Evolutionary conservation across 2,113 vertebrate species (phyloP).

Genomic region (Tachycineta bicolor): DNA sequence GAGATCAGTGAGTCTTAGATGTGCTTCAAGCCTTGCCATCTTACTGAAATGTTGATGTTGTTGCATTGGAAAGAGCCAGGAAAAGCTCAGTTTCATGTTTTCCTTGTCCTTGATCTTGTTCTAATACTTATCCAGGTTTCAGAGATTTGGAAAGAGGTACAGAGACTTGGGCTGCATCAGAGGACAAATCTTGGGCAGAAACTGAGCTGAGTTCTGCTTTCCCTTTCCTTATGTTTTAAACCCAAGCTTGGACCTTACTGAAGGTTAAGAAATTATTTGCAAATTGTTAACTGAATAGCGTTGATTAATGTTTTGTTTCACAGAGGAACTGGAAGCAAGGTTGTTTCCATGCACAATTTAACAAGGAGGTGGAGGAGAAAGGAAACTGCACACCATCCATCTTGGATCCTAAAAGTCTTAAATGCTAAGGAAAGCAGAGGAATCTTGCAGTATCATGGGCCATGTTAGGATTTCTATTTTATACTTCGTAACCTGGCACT

Average conservation of each 20-base stretch:
- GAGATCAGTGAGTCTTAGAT: not conserved
- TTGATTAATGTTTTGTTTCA: not conserved
- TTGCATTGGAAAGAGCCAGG: not conserved
- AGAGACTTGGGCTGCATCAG: not conserved
- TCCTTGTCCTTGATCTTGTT: not conserved
- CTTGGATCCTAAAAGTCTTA: not conserved
- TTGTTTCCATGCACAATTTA: not conserved
- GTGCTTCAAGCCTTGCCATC: not conserved
- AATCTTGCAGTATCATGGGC: not conserved
- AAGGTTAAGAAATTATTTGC: not conserved
- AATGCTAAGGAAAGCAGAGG: not conserved
- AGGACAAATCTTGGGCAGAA: not conserved
- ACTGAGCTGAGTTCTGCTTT: not conserved
- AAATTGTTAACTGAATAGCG: not conserved
- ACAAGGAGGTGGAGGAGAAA: not conserved
- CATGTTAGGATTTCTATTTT: not conserved
- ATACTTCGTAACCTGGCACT: not conserved
- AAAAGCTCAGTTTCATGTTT: not conserved
- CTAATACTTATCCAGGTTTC: not conserved
- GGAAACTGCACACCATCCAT: not conserved
- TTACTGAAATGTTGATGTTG: not conserved
- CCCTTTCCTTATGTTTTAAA: not conserved
- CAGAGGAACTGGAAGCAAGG: not conserved
- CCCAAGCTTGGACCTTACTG: not conserved
- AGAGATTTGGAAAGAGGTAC: not conserved